Base-by-base conservation (phyloP, 2,113 vertebrate genomes). In the Eretmochelys imbricata region DNA sequence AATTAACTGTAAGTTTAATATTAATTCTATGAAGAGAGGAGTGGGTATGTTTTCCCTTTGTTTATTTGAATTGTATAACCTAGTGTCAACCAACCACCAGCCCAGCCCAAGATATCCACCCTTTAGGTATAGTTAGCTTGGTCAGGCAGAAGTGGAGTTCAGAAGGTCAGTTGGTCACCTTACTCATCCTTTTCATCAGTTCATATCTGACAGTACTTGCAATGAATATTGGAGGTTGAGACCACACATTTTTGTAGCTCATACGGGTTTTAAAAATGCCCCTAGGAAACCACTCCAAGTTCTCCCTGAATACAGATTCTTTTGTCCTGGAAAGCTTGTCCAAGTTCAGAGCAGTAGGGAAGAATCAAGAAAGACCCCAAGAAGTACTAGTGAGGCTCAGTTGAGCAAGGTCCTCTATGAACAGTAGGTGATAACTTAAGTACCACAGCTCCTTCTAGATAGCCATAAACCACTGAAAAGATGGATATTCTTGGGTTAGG, bases 281-380 rank as follows among this genome's bases (percentile, higher is more conserved):
- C 0, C 0, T 12, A 29, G 38, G 38, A 93, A 93, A 91, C 1
- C 1, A 13, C 38, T 91, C 38, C 31, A 49, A 79, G 78, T 85
- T 3, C 20, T 88, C 50, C 13, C 42, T 89, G 80, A 35, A 42
- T 86, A 25, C 6, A 51, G 54, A 35, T 6, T 88, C 1, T 76
- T 54, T 82, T 94, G 78, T 72, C 53, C 69, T 80, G 80, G 46
- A 88, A 89, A 83, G 24, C 35, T 29, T 27, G 31, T 29, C 10
- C 17, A 89, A 91, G 84, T 86, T 84, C 55, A 87, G 20, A 22
- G 82, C n/a, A 86, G 25, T 1, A 25, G 75, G 91, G 75, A 57
- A 22, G 79, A 48, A 42, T 91, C 35, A 82, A 87, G 31, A 2
- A 2, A 35, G 10, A 49, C 8, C 10, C 1, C 2, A 35, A 27